Evolutionary conservation across 2,113 vertebrate genomes (phyloP).

Genomic region (Phylloscopus trochilus): DNA sequence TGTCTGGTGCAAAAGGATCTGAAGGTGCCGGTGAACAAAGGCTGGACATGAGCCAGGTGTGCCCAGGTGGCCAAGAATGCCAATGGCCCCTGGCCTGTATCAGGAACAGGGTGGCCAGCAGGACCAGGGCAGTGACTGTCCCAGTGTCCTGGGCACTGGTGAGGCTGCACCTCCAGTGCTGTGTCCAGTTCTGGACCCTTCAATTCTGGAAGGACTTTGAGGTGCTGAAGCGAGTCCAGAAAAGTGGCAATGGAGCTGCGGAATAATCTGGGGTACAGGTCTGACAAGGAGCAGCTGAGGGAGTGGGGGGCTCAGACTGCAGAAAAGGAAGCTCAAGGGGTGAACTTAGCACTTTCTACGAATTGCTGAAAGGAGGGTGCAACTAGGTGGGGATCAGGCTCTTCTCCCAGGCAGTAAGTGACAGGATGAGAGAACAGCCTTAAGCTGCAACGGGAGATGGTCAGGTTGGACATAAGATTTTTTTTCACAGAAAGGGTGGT

Average conservation of each 20-base stretch:
- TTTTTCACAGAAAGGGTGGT: background rate
- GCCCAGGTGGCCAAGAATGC: background rate
- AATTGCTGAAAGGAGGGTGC: no score
- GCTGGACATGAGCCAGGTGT: background rate
- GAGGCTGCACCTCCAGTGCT: rapidly evolving
- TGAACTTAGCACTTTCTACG: background rate
- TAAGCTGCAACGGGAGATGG: background rate
- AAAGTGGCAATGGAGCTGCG: no score
- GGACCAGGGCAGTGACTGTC: background rate
- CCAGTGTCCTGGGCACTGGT: background rate
- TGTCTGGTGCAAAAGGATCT: background rate
- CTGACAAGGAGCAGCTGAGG: background rate
- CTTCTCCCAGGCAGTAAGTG: background rate
- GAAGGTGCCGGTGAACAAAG: background rate
- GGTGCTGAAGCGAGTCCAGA: background rate
- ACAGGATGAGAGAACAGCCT: background rate
- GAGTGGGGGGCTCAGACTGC: background rate
- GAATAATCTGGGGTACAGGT: background rate
- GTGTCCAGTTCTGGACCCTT: background rate
- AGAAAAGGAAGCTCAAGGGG: background rate
- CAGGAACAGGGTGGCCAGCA: background rate
- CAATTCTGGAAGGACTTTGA: background rate
- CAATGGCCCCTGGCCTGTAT: no score
- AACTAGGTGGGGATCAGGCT: background rate
- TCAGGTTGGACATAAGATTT: background rate